Conservation (phyloP, 1,140 invertebrate species). For the Neoseiulus cucumeris region DNA sequence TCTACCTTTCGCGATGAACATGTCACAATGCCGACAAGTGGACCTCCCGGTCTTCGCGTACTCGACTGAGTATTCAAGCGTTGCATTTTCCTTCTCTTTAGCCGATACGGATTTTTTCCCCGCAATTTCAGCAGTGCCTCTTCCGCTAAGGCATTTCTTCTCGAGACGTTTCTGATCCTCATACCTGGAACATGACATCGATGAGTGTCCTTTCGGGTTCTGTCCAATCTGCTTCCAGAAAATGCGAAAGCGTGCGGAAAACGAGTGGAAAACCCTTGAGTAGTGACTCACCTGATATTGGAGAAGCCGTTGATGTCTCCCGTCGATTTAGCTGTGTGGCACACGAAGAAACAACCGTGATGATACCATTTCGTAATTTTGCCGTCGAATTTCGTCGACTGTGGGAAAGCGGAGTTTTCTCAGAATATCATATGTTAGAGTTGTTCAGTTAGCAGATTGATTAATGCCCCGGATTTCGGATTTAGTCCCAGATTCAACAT, state of each 20-base stretch:
- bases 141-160: slow-evolving; percentile 40
- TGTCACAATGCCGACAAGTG: slow-evolving; percentile 59
- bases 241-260: too few relatives aligned
- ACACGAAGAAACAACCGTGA: slow-evolving; percentile 63
- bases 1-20: slow-evolving; percentile 54
- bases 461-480: too few relatives aligned
- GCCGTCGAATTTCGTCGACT: slow-evolving; percentile 78
- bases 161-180: slow-evolving; percentile 68
- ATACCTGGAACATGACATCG: slow-evolving; percentile 42
- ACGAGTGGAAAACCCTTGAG: too few relatives aligned
- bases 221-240: too few relatives aligned
- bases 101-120: slow-evolving; percentile 13
- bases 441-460: too few relatives aligned
- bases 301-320: slow-evolving; percentile 69
- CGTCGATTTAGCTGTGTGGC: slow-evolving; percentile 45
- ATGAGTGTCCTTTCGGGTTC: background rate
- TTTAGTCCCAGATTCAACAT: too few relatives aligned
- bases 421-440: background rate
- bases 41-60: slow-evolving; percentile 70
- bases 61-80: slow-evolving; percentile 51
- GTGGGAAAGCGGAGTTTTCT: too few relatives aligned
- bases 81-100: slow-evolving; percentile 1
- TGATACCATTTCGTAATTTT: slow-evolving; percentile 77
- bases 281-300: slow-evolving; percentile 9
- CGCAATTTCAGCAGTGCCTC: slow-evolving; percentile 4